Evolutionary conservation across 2,888 invertebrate genomes (phyloP).

Genomic region (Chymomyza procnemis): DNA sequence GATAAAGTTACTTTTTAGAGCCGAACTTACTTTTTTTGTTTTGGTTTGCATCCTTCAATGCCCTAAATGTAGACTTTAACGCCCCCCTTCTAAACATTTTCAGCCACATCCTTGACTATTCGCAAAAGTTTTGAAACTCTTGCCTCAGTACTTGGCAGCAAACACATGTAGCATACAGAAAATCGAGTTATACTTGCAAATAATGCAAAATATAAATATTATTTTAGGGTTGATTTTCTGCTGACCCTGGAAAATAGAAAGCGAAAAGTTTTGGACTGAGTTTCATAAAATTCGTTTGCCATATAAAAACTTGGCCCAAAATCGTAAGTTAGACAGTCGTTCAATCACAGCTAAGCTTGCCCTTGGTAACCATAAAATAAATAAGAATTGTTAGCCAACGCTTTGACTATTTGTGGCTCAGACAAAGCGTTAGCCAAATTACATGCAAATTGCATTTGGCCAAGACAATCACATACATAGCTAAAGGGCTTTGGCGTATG

Average conservation of each 20-base stretch:
- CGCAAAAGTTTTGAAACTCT: too few species aligned
- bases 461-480: not conserved
- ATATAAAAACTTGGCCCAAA: not conserved
- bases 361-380: not conserved
- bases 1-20: too few species aligned
- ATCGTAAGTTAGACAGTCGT: not conserved
- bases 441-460: constrained; percentile 9
- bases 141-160: too few species aligned
- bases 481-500: too few species aligned
- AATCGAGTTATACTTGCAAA: not conserved
- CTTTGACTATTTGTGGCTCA: not conserved
- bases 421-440: not conserved
- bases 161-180: not conserved
- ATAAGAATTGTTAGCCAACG: not conserved
- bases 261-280: not conserved
- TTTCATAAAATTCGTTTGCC: not conserved
- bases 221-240: not conserved
- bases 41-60: too few species aligned
- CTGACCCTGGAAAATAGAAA: not conserved
- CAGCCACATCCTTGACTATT: too few species aligned
- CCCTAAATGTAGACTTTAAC: too few species aligned
- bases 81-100: too few species aligned
- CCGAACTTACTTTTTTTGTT: too few species aligned
- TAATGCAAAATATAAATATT: not conserved
- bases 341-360: constrained; percentile 5